phyloP scores from a whole-genome alignment of 2,113 vertebrate genomes.

The Ciconia boyciana region DNA sequence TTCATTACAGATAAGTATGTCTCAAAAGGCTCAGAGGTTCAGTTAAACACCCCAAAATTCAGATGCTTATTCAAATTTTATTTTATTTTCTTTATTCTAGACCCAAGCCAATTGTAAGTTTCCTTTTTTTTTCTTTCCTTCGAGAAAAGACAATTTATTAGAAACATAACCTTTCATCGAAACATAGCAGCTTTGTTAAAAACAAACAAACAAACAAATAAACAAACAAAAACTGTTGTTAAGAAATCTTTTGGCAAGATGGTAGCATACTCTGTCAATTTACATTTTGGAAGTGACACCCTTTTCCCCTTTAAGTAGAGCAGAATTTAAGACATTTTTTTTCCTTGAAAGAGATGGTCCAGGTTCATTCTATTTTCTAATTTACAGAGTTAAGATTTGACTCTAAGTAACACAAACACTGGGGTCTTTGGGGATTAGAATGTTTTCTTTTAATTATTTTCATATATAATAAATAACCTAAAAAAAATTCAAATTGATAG shows the following conservation, averaged over 20 bases:
- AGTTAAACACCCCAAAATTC: neutral
- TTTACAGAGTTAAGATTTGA: neutral
- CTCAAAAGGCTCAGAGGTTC: neutral
- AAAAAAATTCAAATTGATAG: neutral
- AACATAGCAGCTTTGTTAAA: neutral
- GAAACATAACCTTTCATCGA: neutral
- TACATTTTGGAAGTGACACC: neutral
- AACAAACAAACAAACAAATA: neutral
- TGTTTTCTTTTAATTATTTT: conserved; percentile 49
- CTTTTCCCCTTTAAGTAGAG: neutral
- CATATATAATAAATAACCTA: conserved; percentile 11
- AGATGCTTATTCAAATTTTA: neutral
- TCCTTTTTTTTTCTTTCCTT: neutral
- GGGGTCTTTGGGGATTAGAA: neutral
- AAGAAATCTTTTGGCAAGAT: neutral
- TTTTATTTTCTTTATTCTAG: neutral
- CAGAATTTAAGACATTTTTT: neutral
- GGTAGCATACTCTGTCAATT: neutral
- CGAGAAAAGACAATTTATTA: neutral
- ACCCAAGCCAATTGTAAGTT: neutral
- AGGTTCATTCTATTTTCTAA: neutral
- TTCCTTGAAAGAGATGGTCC: neutral
- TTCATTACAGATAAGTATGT: neutral
- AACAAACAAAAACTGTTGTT: neutral
- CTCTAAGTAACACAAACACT: neutral